Percentiles rank a stretch among this genome's conserved stretches.
These are phyloP conservation scores for Sprattus sprattus DNA, from an alignment of 2,113 vertebrate species.

Conservation along the genomic window DNA sequence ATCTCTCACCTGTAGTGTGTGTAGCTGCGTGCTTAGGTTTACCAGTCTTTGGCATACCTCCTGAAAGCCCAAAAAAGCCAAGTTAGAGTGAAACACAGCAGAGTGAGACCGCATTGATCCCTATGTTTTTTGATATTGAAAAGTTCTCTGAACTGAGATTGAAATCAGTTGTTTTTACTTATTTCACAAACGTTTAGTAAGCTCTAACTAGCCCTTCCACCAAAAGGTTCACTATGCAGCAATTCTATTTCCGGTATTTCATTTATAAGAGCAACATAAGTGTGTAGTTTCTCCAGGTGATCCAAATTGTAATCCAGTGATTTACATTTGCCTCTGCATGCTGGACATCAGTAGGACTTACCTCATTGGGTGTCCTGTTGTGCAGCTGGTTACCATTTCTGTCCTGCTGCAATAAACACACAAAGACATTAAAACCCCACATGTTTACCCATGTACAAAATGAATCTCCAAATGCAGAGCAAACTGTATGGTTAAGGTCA, in stretches of 20 bases:
- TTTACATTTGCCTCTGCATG: neutral
- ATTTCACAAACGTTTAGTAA: neutral
- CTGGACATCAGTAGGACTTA: constrained; percentile 39
- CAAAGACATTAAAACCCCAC: neutral
- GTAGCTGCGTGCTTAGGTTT: constrained; percentile 79
- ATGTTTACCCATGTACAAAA: neutral
- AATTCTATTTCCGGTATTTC: neutral
- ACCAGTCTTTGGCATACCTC: constrained; percentile 78
- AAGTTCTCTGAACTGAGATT: neutral
- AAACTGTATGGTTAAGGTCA: constrained; percentile 36
- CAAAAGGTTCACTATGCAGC: neutral
- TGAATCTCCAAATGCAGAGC: neutral
- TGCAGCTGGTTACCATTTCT: constrained; percentile 87
- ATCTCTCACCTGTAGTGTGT: constrained; percentile 80
- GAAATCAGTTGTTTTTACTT: neutral
- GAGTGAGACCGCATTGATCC: neutral
- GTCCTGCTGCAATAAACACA: constrained; percentile 69
- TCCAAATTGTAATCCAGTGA: neutral
- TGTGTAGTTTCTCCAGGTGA: neutral
- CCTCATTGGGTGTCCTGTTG: constrained; percentile 75
- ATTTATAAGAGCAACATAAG: neutral
- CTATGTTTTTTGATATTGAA: neutral
- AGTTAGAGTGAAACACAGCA: neutral
- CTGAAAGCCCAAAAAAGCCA: constrained; percentile 59
- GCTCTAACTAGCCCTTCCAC: neutral